phyloP scores from a whole-genome alignment of 2,113 vertebrate species.

The Apaloderma vittatum region DNA sequence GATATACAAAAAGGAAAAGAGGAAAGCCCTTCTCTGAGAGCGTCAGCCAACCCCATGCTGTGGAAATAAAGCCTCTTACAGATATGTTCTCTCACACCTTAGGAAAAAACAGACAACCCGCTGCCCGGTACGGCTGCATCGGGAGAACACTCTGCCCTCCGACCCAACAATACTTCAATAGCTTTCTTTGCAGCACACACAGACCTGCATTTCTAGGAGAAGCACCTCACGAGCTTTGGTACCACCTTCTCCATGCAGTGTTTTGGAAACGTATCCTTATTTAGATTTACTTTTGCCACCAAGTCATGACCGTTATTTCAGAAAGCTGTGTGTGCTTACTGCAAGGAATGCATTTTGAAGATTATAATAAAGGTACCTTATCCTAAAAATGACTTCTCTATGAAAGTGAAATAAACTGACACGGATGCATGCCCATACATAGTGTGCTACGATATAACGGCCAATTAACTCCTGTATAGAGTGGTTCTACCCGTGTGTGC shows the following conservation, averaged over 20 bases:
- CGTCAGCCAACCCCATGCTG: accelerated
- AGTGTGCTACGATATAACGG: background rate
- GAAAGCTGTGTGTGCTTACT: background rate
- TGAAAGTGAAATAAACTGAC: background rate
- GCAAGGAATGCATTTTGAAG: background rate
- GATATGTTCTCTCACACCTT: accelerated
- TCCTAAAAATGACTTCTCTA: background rate
- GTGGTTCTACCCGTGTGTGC: background rate
- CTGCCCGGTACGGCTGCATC: no score
- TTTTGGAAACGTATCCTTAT: background rate
- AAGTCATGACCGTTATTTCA: background rate
- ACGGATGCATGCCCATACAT: no score
- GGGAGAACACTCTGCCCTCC: no score
- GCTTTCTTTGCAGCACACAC: no score
- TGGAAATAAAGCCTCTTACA: background rate
- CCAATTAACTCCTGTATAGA: background rate
- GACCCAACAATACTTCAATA: no score
- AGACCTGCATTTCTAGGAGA: background rate
- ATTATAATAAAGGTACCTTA: background rate
- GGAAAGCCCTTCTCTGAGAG: background rate
- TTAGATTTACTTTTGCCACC: background rate
- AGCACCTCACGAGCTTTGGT: background rate
- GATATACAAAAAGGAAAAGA: background rate
- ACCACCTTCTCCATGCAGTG: background rate
- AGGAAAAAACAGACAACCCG: background rate